Conservation (phyloP, 2,888 invertebrate genomes). For the Aethes cnicana region DNA sequence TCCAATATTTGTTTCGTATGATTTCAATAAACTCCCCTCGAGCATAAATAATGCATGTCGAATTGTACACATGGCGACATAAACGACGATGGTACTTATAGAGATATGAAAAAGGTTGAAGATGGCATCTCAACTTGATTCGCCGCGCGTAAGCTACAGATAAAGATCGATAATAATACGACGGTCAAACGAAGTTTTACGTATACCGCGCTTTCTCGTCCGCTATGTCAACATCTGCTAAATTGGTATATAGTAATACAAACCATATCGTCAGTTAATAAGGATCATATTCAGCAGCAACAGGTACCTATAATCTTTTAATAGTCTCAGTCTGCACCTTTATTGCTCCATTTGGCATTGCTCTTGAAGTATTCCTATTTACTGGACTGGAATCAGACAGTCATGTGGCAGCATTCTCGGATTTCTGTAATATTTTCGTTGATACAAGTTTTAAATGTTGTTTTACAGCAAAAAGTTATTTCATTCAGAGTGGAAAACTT, state of each 20-base stretch:
- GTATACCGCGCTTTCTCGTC: conserved; percentile 21
- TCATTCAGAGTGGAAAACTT: conserved; percentile 45
- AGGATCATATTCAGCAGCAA: background rate
- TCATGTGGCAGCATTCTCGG: conserved; percentile 19
- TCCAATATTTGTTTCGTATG: conserved; percentile 62
- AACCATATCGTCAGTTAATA: background rate
- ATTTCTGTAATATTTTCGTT: conserved; percentile 23
- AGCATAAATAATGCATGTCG: conserved; percentile 78
- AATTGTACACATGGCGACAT: conserved; percentile 48
- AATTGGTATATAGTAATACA: background rate
- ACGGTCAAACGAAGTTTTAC: conserved; percentile 38
- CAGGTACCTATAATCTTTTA: conserved; percentile 6
- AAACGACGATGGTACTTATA: conserved; percentile 3
- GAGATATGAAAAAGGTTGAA: conserved; percentile 8
- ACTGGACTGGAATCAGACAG: conserved; percentile 21
- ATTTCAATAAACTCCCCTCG: conserved; percentile 74
- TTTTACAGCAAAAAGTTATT: conserved; percentile 27
- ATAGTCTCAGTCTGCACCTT: conserved; percentile 16
- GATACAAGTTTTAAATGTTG: conserved; percentile 25
- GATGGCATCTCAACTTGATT: background rate
- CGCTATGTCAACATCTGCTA: conserved; percentile 19
- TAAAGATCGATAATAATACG: conserved; percentile 64
- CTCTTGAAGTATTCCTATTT: conserved; percentile 8
- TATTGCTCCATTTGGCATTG: conserved; percentile 26
- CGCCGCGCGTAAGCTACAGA: conserved; percentile 34